Evolutionary conservation across 2,113 vertebrate species (phyloP), one percentile per base, ranked within the genome.

Genomic region (Sturnus vulgaris): DNA sequence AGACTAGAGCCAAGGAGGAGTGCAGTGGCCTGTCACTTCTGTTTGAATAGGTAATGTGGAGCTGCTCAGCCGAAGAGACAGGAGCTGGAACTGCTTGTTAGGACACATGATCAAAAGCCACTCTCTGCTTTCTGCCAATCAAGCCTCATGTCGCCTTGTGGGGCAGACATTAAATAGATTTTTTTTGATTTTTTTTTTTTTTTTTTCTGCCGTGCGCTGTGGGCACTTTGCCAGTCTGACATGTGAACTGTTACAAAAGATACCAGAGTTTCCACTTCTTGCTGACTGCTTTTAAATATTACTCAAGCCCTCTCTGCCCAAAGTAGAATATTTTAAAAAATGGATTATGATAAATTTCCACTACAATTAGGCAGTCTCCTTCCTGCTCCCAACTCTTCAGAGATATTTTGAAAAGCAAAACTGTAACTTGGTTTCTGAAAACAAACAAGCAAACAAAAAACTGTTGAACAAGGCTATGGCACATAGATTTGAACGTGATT

Each of bases 81-180:
- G 98, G 98, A 98, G 98, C 98, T 98, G 98, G 99, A 99, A 99
- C 98, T 98, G 98, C 99, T 99, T 99, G 99, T 99, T 99, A 99
- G 98, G 98, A 99, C 98, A 98, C 98, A 98, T 98, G 99, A 99
- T 99, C 99, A 99, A 99, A 99, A 99, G 99, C 98, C 97, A 97
- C 98, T 98, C 98, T 99, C 98, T 98, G 98, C 98, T 98, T 98
- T 98, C 98, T 99, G 99, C 99, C 99, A 99, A 98, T 99, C 99
- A 99, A 98, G 97, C 98, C 99, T 99, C 98, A 98, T 98, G 98
- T 98, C 97, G 98, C 98, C 98, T 98, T 98, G 97, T 98, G 98
- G 99, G 98, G 98, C 98, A 98, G 98, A 98, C 98, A 98, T 99
- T 99, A 98, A 98, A 99, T 98, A 98, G 98, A 98, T 98, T 98